These are phyloP conservation scores for Anabas testudineus DNA, from an alignment of 2,797 vertebrate species.

Conservation along the genomic window DNA sequence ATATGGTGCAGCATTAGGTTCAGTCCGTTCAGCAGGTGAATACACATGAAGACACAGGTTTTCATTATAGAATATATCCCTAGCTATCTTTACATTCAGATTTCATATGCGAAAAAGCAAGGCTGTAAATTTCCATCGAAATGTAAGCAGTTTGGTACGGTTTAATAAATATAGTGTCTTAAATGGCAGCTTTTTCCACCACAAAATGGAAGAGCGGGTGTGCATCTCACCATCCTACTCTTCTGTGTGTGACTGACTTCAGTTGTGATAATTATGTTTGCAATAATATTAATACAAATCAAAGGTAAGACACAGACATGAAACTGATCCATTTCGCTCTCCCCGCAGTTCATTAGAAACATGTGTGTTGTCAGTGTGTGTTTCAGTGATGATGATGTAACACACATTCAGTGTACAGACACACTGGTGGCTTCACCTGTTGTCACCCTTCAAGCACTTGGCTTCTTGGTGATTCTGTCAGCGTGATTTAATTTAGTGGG, in stretches of 20 bases:
- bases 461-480: slow-evolving; percentile 58
- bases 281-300: not conserved
- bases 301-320: no score
- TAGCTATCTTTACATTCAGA: no score
- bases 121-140: not conserved
- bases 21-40: not conserved
- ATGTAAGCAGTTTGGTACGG: not conserved
- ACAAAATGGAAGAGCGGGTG: not conserved
- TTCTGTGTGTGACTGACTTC: not conserved
- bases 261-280: not conserved
- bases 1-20: not conserved
- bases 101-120: no score
- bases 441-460: slow-evolving; percentile 42
- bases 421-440: slow-evolving; percentile 37
- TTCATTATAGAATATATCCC: no score
- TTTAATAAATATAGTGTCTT: not conserved
- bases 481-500: slow-evolving; percentile 75
- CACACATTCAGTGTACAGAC: slow-evolving; percentile 23
- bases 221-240: not conserved
- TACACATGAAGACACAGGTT: no score
- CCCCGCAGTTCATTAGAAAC: no score
- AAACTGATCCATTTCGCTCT: not conserved
- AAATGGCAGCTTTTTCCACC: not conserved
- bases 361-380: not conserved
- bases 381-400: slow-evolving; percentile 22